Conservation (phyloP, 1,140 invertebrate genomes). For the Caenorhabditis brenneri region DNA sequence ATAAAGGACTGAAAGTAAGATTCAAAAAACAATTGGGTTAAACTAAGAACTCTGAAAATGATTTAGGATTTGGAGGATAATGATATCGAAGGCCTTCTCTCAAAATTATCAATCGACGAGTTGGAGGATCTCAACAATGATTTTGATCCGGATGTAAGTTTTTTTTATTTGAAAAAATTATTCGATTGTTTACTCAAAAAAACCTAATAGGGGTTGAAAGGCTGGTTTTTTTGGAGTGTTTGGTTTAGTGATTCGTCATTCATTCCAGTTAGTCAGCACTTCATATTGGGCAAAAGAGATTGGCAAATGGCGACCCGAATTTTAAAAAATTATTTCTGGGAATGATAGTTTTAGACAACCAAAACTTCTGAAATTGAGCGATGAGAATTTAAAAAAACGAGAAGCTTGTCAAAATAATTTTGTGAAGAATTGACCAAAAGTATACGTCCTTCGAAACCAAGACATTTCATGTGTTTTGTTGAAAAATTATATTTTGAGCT, state of each 20-base stretch:
- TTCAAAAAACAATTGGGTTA: not conserved
- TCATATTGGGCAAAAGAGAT: too few relatives aligned
- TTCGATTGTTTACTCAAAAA: slow-evolving; percentile 28
- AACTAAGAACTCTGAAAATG: slow-evolving; percentile 28
- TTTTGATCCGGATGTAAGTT: slow-evolving; percentile 96
- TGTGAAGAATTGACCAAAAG: too few relatives aligned
- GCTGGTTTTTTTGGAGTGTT: slow-evolving; percentile 11
- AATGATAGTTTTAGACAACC: too few relatives aligned
- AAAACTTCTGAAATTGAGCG: too few relatives aligned
- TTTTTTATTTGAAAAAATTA: slow-evolving; percentile 44
- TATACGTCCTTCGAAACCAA: too few relatives aligned
- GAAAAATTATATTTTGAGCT: too few relatives aligned
- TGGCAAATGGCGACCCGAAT: too few relatives aligned
- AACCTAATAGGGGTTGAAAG: not conserved
- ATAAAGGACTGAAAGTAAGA: slow-evolving; percentile 39
- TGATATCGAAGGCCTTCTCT: slow-evolving; percentile 92
- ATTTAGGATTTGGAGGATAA: slow-evolving; percentile 72
- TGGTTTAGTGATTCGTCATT: too few relatives aligned
- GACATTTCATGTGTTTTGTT: too few relatives aligned
- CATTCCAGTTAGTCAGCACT: not conserved
- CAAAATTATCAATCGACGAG: slow-evolving; percentile 91
- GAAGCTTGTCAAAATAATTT: too few relatives aligned
- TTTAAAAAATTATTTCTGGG: too few relatives aligned
- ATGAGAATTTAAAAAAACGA: too few relatives aligned
- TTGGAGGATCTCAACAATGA: slow-evolving; percentile 95